Conservation (phyloP, 2,797 vertebrate genomes). For the Chaetophractus vellerosus region DNA sequence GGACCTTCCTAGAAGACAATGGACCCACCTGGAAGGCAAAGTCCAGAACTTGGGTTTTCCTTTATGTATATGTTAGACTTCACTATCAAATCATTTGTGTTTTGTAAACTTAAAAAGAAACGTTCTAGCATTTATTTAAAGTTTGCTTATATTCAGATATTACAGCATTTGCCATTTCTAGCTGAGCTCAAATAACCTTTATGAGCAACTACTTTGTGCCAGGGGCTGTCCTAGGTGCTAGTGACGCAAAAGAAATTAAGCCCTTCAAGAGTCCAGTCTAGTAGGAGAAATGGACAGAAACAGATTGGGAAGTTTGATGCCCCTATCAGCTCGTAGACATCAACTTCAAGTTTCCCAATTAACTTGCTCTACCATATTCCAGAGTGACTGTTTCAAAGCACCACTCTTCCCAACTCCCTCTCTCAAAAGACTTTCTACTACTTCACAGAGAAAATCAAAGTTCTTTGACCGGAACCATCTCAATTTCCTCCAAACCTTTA, state of each 20-base stretch:
- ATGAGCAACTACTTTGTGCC: neutral
- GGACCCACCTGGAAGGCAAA: neutral
- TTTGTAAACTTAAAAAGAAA: constrained; percentile 29
- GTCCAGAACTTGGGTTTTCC: neutral
- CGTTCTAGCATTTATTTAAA: neutral
- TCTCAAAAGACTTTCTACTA: constrained; percentile 2
- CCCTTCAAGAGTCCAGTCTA: neutral
- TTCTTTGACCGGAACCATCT: neutral
- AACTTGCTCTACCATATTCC: neutral
- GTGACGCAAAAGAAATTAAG: neutral
- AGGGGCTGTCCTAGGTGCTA: neutral
- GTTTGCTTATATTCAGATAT: neutral
- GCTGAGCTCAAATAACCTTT: neutral
- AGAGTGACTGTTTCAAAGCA: neutral
- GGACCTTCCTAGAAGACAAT: neutral
- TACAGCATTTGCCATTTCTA: neutral
- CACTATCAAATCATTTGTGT: neutral
- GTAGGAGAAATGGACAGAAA: neutral
- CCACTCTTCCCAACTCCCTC: neutral
- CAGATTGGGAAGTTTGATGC: neutral
- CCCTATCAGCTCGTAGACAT: neutral
- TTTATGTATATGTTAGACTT: neutral
- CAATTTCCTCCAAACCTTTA: neutral
- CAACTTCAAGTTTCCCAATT: neutral
- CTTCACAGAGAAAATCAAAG: neutral